Evolutionary conservation across 2,113 vertebrate species (phyloP).

Genomic region (Pristiophorus japonicus): DNA sequence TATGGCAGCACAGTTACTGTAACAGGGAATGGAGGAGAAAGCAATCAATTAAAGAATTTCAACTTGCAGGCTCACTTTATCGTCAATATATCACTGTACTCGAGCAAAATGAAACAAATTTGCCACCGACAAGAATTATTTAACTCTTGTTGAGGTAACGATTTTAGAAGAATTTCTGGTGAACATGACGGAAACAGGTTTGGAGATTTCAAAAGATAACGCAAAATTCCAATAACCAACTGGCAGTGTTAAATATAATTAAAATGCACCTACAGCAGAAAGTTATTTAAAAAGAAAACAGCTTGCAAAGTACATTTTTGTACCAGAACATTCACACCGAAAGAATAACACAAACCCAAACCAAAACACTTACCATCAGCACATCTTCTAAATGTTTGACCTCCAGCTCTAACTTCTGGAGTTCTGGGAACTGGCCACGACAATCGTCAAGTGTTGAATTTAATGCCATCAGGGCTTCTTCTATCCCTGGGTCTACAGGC

Average conservation of each 20-base stretch:
- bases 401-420: conserved; percentile 82
- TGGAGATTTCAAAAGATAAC: not conserved
- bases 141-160: not conserved
- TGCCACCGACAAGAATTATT: not conserved
- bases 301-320: not conserved
- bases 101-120: not conserved
- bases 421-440: conserved; percentile 85
- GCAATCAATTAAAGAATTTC: not conserved
- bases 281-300: not conserved
- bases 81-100: not conserved
- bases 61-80: not conserved
- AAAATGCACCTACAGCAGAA: not conserved
- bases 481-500: conserved; percentile 61
- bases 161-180: not conserved
- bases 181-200: not conserved
- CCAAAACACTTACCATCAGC: conserved; percentile 69
- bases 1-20: not conserved
- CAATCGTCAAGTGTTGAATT: conserved; percentile 83
- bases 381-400: conserved; percentile 73
- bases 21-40: not conserved
- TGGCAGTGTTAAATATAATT: not conserved
- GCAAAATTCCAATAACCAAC: not conserved
- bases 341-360: not conserved
- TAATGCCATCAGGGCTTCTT: conserved; percentile 68
- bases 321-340: not conserved